Evolutionary conservation across 2,797 vertebrate species (phyloP), one percentile per base, ranked within the genome.

Genomic region (Syngnathus acus): DNA sequence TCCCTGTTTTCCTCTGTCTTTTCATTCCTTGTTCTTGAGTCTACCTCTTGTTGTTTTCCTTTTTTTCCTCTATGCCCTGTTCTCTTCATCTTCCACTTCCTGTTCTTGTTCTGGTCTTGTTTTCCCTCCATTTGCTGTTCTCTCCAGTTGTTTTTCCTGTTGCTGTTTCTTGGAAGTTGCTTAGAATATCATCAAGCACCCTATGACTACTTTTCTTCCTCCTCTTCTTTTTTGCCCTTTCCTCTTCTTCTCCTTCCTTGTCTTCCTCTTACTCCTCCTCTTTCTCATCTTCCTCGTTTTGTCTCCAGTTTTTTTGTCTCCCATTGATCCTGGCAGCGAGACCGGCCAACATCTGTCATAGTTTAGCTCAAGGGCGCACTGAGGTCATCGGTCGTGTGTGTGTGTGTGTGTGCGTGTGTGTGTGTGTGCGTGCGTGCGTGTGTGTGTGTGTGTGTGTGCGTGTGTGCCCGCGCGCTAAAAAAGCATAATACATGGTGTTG

Each of bases 281-380:
- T 67, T 68, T 78, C 83, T 47, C 77, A 83, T 83, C 82, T 88
- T 45, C 78, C 84, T 83, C 83, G 88, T 78, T 80, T 76, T 87
- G 85, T 88, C 81, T 76, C 11, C 23, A 11, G 5, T 16, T 26
- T 84, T 32, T 69, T 78, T 79, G 26, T 77, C 80, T 78, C 79
- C 78, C 81, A 92, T 92, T 90, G 89, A 91, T 92, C 90, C n/a
- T 82, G 84, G 78, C 87, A 79, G 84, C 73, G 70, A 78, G 84
- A 90, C 88, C 89, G 87, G 82, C 65, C 80, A 88, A 86, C 90
- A 88, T 90, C 89, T 82, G 88, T 90, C 89, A 88, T 87, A 87
- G 84, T 87, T 89, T 87, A 85, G 85, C 81, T 84, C 83, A 91
- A 92, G 90, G 91, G 90, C 90, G 45, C 47, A 38, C 81, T 77